These are phyloP conservation scores for Ptychodera flava DNA, from an alignment of 35 echinoderm and acorn worm genomes.

Conservation along the genomic window DNA sequence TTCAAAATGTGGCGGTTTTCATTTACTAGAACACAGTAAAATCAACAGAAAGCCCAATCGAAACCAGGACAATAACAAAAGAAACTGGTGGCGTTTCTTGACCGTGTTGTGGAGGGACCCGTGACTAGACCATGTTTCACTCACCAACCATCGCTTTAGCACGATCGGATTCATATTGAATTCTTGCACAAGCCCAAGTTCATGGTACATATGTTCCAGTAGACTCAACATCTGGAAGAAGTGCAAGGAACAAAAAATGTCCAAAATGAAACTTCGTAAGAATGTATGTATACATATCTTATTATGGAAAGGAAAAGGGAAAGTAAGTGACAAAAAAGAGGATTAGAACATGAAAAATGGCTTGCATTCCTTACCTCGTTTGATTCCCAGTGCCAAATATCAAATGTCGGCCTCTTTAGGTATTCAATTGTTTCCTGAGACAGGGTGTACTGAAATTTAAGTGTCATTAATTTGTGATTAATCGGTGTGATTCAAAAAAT, in stretches of 20 bases:
- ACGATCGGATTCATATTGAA: conserved; percentile 85
- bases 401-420: conserved; percentile 86
- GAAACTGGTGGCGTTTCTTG: too few species aligned
- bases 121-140: too few species aligned
- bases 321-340: background rate
- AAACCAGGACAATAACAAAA: too few species aligned
- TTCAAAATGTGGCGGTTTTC: too few species aligned
- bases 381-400: conserved; percentile 99
- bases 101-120: too few species aligned
- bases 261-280: too few species aligned
- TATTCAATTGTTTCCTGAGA: conserved; percentile 90
- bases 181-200: conserved; percentile 72
- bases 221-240: conserved; percentile 76
- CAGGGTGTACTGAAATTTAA: conserved; percentile 77
- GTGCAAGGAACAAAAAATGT: background rate
- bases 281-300: background rate
- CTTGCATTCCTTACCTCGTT: conserved; percentile 86
- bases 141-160: conserved; percentile 82
- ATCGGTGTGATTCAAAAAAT: too few species aligned
- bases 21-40: too few species aligned
- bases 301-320: background rate
- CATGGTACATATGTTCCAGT: conserved; percentile 91
- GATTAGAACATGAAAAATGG: conserved; percentile 4
- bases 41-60: too few species aligned
- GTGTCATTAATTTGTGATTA: too few species aligned